A percentile compares a stretch with the other conserved stretches of the same genome.
Evolutionary conservation across 2,888 invertebrate species (phyloP).

Genomic region (Lingula anatina): DNA sequence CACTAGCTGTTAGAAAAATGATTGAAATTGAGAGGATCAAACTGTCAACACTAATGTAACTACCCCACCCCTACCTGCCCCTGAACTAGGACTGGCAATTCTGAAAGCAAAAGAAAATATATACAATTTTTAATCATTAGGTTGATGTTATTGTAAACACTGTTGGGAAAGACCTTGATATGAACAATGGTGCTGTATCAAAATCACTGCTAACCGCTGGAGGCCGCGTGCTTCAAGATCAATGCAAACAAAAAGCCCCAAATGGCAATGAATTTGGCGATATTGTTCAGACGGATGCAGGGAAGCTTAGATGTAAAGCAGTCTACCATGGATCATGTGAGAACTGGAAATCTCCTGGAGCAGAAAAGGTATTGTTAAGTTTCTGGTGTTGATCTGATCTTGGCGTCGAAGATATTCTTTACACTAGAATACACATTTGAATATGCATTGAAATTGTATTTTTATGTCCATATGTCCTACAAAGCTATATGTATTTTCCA

Average conservation of each 20-base stretch:
- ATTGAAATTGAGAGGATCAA: too few relatives aligned
- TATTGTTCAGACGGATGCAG: constrained; percentile 16
- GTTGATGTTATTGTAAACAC: constrained; percentile 34
- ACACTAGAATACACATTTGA: too few relatives aligned
- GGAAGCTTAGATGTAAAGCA: constrained; percentile 14
- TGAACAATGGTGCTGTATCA: constrained; percentile 28
- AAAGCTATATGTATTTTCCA: too few relatives aligned
- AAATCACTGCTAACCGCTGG: constrained; percentile 23
- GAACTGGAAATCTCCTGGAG: constrained; percentile 14
- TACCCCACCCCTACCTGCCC: too few relatives aligned
- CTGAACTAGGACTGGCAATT: neutral
- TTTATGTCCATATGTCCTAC: too few relatives aligned
- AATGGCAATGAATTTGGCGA: constrained; percentile 21
- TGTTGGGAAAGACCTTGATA: constrained; percentile 20
- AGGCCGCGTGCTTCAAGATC: constrained; percentile 24
- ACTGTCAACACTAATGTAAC: too few relatives aligned
- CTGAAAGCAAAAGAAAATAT: neutral
- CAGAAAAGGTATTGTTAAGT: constrained; percentile 12
- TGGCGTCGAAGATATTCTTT: too few relatives aligned
- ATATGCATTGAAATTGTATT: too few relatives aligned
- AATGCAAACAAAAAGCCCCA: constrained; percentile 17
- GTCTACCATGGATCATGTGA: constrained; percentile 23
- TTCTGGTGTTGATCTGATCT: too few relatives aligned
- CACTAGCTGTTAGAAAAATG: too few relatives aligned
- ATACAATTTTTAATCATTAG: constrained; percentile 14